These are phyloP conservation scores for Orchesellides sinensis DNA, from an alignment of 2,888 invertebrate genomes.

Conservation along the genomic window DNA sequence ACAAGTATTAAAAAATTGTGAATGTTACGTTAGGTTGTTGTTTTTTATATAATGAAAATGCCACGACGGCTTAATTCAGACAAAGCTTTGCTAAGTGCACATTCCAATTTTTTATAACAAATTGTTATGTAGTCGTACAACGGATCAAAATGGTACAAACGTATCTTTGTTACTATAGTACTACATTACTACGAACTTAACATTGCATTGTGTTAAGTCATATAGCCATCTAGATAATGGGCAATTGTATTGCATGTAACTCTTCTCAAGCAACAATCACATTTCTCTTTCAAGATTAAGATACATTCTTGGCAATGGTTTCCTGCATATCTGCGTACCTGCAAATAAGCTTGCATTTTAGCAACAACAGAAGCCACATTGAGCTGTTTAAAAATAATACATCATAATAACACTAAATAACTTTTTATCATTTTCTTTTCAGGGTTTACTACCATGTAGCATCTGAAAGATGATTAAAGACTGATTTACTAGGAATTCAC, in stretches of 20 bases:
- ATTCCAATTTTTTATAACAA: no score
- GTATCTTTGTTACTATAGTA: background rate
- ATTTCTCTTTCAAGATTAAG: background rate
- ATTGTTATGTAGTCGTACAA: no score
- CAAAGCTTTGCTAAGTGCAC: no score
- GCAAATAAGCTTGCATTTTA: no score
- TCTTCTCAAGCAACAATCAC: no score
- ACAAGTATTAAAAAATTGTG: no score
- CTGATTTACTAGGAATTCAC: background rate
- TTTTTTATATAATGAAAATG: no score
- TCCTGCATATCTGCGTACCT: no score
- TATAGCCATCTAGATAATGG: background rate
- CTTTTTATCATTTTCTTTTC: background rate
- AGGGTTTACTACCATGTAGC: background rate
- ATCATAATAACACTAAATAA: background rate
- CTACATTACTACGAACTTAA: background rate
- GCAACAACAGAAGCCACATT: no score
- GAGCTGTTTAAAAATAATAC: no score
- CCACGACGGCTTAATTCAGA: no score
- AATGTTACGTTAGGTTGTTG: no score
- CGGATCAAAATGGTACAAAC: background rate
- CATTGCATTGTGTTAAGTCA: background rate
- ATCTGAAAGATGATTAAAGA: background rate
- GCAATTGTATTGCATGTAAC: background rate
- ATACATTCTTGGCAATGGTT: background rate